Evolutionary conservation across 2,797 vertebrate species (phyloP), one percentile per base, ranked within the genome.

Genomic region (Iguana delicatissima): DNA sequence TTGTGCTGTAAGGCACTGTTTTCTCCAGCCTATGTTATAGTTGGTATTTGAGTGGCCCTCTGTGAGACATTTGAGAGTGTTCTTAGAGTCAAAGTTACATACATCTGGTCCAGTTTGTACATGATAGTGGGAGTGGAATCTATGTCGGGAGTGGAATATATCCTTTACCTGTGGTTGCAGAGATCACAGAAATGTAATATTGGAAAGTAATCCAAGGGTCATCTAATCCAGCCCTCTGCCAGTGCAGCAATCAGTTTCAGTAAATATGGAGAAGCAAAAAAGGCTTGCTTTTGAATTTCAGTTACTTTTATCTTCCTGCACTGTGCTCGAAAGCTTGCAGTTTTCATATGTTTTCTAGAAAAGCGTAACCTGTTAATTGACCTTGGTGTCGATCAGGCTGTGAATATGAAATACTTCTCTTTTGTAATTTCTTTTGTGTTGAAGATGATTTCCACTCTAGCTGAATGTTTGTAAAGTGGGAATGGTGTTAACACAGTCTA

Each of bases 381-480:
- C 84, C 84, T 80, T 62, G 64, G 67, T 14, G 32, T n/a, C 14
- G 24, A 38, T 79, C 57, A 35, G 5, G 55, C 29, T 35, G 6
- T 81, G 77, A 90, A 86, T 81, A 74, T 22, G n/a, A 82, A 86
- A 73, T 35, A 10, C 38, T 64, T 74, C 79, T 76, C 42, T 81
- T 35, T 72, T 74, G 38, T 46, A 29, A 26, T 29, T 72, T 24
- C 59, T 57, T 72, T 38, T 6, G 50, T 18, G 14, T 76, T 20
- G 77, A 62, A 74, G 22, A 76, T 64, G 84, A 81, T 62, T 80
- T 46, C 92, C 89, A 46, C 74, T 93, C 87, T 91, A 85, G 88
- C 88, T 88, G 79, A 84, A 52, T 12, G 50, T 52, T 90, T 93
- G n/a, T 0, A 42, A 92, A 87, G 92, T 90, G 22, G 1, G 32